Percentiles rank a stretch among this genome's conserved stretches.
Evolutionary conservation across 2,113 vertebrate species (phyloP).

Genomic region (Burhinus oedicnemus): DNA sequence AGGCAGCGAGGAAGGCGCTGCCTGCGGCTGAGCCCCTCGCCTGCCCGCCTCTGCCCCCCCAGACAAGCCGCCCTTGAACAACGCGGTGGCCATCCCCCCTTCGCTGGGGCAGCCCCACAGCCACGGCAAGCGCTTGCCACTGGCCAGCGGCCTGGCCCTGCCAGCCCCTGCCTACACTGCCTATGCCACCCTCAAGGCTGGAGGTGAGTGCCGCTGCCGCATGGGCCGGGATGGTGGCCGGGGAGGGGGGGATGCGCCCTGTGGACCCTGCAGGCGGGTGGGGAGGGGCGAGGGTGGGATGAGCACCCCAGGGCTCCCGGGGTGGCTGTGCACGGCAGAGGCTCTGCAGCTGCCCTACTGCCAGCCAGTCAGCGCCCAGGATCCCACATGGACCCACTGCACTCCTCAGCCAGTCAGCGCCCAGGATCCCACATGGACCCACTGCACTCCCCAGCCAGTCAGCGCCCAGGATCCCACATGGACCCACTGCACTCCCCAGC

Average conservation of each 20-base stretch:
- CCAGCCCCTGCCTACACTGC: slow-evolving; percentile 59
- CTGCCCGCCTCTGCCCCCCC: neutral
- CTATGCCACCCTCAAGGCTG: slow-evolving; percentile 69
- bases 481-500: neutral
- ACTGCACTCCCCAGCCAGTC: neutral
- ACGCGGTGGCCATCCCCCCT: neutral
- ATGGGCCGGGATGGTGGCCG: accelerated
- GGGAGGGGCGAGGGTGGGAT: neutral
- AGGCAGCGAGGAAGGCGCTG: accelerated
- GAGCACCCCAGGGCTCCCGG: neutral
- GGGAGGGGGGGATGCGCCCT: accelerated
- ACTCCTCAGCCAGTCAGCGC: neutral
- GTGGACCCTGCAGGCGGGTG: accelerated
- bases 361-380: neutral
- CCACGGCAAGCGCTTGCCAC: slow-evolving; percentile 53
- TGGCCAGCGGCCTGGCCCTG: slow-evolving; percentile 24
- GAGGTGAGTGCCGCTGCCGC: slow-evolving; percentile 54
- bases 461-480: neutral
- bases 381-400: accelerated
- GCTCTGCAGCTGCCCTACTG: neutral
- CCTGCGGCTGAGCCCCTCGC: neutral
- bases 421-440: neutral
- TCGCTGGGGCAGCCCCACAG: slow-evolving; percentile 37
- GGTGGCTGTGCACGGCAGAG: neutral
- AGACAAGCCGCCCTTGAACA: slow-evolving; percentile 77